phyloP scores from a whole-genome alignment of 2,888 invertebrate genomes.

The Pseudococcus longispinus region DNA sequence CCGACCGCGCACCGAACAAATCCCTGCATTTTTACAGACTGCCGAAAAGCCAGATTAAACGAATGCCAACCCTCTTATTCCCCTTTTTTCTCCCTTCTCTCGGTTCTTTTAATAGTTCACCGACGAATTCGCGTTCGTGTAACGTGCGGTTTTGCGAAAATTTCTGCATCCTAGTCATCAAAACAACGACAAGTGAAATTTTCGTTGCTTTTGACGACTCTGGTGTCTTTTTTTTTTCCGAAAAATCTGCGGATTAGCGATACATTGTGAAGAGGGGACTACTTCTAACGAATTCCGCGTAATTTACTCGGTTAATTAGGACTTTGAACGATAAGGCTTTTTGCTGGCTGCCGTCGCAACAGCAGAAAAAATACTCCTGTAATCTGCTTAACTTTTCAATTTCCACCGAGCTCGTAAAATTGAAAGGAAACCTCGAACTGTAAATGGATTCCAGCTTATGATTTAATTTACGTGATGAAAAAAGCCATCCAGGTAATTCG shows the following conservation, averaged over 20 bases:
- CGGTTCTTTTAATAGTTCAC: no score
- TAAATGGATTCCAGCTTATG: background rate
- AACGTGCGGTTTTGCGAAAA: background rate
- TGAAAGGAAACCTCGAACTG: background rate
- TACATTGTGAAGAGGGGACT: background rate
- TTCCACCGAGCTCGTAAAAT: background rate
- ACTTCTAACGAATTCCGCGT: background rate
- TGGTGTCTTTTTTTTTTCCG: no score
- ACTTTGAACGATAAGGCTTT: background rate
- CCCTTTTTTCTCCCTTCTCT: background rate
- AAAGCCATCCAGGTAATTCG: background rate
- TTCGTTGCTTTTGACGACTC: background rate
- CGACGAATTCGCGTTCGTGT: no score
- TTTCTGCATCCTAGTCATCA: background rate
- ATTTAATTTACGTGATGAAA: background rate
- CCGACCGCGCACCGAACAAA: background rate
- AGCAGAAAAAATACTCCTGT: background rate
- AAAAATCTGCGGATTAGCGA: background rate
- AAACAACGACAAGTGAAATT: background rate
- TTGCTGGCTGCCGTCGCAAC: background rate
- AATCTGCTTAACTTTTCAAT: constrained; percentile 29
- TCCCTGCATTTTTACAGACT: background rate
- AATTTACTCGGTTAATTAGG: background rate
- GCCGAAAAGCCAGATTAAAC: background rate
- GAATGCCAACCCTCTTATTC: background rate